Conservation (phyloP, 1,140 invertebrate genomes). For the Temnothorax nylanderi region DNA sequence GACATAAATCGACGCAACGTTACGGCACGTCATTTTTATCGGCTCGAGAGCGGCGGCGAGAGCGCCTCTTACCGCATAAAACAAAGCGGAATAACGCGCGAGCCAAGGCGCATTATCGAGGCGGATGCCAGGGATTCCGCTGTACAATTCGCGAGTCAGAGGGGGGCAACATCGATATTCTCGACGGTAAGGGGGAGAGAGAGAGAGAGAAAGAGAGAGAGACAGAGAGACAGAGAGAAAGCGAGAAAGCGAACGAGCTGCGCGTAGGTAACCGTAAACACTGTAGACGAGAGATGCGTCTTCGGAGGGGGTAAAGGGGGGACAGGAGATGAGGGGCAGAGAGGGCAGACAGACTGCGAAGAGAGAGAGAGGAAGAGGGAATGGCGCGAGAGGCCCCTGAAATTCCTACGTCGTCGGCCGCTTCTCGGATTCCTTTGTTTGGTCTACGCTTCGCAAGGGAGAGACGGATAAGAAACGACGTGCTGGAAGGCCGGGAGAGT, state of each 20-base stretch:
- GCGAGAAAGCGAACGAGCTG: slow-evolving; percentile 34
- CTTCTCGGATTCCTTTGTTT: slow-evolving; percentile 76
- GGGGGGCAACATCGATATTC: slow-evolving; percentile 51
- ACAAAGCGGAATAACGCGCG: slow-evolving; percentile 55
- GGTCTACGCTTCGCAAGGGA: slow-evolving; percentile 71
- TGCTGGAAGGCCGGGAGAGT: slow-evolving; percentile 69
- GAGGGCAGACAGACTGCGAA: neutral
- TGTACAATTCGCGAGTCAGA: slow-evolving; percentile 53
- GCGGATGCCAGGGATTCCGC: slow-evolving; percentile 53
- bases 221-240: slow-evolving; percentile 35
- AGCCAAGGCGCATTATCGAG: slow-evolving; percentile 47
- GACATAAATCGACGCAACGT: slow-evolving; percentile 35
- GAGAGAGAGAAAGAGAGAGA: slow-evolving; percentile 8
- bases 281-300: neutral
- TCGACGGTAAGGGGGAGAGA: neutral
- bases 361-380: neutral
- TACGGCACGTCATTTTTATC: slow-evolving; percentile 40
- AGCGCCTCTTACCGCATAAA: slow-evolving; percentile 51
- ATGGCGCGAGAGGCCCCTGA: slow-evolving; percentile 49
- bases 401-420: slow-evolving; percentile 66
- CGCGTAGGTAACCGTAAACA: neutral
- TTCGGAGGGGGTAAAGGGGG: neutral
- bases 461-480: slow-evolving; percentile 75
- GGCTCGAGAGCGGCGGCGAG: slow-evolving; percentile 19
- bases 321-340: neutral